A percentile compares a stretch with the other conserved stretches of the same genome.
phyloP scores from a whole-genome alignment of 1,140 invertebrate genomes.

The Geopemphigus sp. region DNA sequence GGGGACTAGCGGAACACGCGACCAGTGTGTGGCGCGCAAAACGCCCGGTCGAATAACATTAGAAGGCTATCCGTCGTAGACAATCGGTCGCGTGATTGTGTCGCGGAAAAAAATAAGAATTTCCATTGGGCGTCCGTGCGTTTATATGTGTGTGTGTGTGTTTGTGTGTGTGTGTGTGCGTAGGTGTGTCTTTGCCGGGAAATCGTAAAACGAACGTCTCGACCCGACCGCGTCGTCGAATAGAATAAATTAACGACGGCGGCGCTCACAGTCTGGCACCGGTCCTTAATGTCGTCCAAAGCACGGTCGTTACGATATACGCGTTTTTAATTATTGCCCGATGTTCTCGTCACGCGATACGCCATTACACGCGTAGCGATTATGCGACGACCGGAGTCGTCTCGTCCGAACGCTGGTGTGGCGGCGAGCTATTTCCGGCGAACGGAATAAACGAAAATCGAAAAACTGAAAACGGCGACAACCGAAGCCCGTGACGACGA shows the following conservation, averaged over 20 bases:
- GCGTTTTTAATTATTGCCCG: slow-evolving; percentile 31
- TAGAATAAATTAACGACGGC: background rate
- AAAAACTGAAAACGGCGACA: too few species aligned
- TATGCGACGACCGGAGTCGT: too few species aligned
- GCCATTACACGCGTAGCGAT: too few species aligned
- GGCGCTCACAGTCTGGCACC: slow-evolving; percentile 13
- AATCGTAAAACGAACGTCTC: background rate
- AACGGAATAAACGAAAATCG: too few species aligned
- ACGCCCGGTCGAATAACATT: too few species aligned
- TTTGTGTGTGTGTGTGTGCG: too few species aligned
- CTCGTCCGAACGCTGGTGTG: too few species aligned
- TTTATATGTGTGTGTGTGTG: too few species aligned
- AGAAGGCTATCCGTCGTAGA: too few species aligned
- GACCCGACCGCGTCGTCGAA: too few species aligned
- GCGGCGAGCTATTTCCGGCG: too few species aligned
- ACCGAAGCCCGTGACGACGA: too few species aligned
- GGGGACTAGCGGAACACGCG: background rate
- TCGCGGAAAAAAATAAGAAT: background rate
- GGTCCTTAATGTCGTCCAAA: background rate
- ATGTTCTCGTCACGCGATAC: slow-evolving; percentile 42
- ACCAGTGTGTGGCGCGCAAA: background rate
- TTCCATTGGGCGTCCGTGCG: background rate
- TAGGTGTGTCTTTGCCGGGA: background rate
- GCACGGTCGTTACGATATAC: background rate
- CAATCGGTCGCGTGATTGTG: background rate